Evolutionary conservation across 2,113 vertebrate species (phyloP), one percentile per base, ranked within the genome.

Genomic region (Peromyscus leucopus): DNA sequence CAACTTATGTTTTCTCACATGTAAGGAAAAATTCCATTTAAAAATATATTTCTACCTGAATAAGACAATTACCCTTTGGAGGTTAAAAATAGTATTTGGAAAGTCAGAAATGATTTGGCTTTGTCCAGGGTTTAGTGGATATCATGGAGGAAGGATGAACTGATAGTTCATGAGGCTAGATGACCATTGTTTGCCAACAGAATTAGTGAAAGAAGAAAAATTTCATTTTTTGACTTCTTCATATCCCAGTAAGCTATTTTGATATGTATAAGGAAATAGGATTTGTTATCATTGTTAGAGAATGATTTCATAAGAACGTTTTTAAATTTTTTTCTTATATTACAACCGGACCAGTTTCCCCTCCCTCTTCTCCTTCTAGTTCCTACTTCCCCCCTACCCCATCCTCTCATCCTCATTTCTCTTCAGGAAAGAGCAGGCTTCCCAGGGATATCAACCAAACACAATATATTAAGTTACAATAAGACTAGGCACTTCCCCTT

Each of bases 1-100:
- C 92, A 95, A 85, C 48, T 95, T 67, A 76, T 74, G 76, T 93
- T 96, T 96, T 95, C 95, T 92, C 42, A 93, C 72, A 86, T 65
- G 82, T 33, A 92, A 88, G 42, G 80, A 59, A 78, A 97, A 96
- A 80, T 93, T 3, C 33, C 95, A 80, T 86, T 96, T 89, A 76
- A 86, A 80, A 95, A 97, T 4, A 72, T 74, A 90, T 42, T 83
- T 28, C 46, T 93, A 33, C 51, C 87, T 95, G 51, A 42, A 86
- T 93, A 82, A 97, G 94, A 92, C 19, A 69, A 39, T 46, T 91
- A 22, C 16, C 95, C 28, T 65, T 96, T 78, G 67, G 59, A 84
- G 48, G 55, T 93, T 90, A 36, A 90, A 94, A 88, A 91, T 75
- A 89, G 71, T 55, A 94, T 90, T 76, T 94, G 87, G 75, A 97